A percentile compares a stretch with the other conserved stretches of the same genome.
Evolutionary conservation across 2,113 vertebrate genomes (phyloP).

Genomic region (Deroptyus accipitrinus): DNA sequence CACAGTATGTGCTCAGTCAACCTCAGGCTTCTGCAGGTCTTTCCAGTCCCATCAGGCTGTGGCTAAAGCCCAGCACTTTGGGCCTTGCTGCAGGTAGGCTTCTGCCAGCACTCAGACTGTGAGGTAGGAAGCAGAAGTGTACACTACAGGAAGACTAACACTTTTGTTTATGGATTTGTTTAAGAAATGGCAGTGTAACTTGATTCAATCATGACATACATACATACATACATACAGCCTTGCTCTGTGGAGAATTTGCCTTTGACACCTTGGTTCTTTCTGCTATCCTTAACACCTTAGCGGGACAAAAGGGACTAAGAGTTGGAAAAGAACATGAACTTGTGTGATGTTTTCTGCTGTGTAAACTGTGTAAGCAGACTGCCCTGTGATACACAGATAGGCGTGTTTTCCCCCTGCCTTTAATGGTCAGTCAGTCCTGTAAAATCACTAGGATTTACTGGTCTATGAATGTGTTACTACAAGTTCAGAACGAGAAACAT

Average conservation of each 20-base stretch:
- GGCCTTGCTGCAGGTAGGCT: background rate
- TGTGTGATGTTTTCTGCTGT: background rate
- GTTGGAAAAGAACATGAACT: background rate
- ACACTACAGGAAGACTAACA: background rate
- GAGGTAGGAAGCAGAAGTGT: background rate
- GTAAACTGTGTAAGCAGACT: background rate
- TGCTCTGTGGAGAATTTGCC: background rate
- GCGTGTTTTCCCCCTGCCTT: background rate
- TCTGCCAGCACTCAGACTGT: background rate
- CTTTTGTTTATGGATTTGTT: background rate
- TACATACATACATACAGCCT: background rate
- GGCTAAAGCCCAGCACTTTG: background rate
- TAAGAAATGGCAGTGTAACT: background rate
- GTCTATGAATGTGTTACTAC: background rate
- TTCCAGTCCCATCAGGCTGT: background rate
- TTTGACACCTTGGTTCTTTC: background rate
- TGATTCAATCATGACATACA: background rate
- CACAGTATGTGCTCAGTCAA: background rate
- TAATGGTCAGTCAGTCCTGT: background rate
- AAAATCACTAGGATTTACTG: background rate
- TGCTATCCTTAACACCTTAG: background rate
- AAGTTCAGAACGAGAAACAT: background rate
- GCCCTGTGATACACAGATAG: too few species aligned
- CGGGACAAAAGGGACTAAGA: background rate
- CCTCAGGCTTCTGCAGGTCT: background rate